Evolutionary conservation across 1,140 invertebrate genomes (phyloP).

Genomic region (Streblospio benedicti): DNA sequence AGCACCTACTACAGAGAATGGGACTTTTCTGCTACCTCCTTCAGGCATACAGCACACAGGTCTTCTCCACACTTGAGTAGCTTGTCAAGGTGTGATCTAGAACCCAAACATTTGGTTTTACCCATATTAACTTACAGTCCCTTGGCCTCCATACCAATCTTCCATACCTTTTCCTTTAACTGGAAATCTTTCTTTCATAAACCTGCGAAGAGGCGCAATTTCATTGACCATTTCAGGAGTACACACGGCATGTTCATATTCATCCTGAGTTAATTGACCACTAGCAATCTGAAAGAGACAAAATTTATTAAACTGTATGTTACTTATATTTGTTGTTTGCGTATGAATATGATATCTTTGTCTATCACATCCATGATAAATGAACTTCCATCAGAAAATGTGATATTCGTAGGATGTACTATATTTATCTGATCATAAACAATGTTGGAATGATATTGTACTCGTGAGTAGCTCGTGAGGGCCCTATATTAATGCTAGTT

Average conservation of each 20-base stretch:
- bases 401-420: background rate
- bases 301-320: background rate
- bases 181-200: constrained; percentile 15
- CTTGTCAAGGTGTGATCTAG: background rate
- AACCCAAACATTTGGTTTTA: background rate
- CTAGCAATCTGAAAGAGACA: constrained; percentile 8
- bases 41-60: background rate
- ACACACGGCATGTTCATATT: constrained; percentile 13
- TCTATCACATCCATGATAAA: background rate
- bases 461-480: too few species aligned
- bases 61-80: too few species aligned
- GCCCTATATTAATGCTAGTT: too few species aligned
- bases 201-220: constrained; percentile 8
- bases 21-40: background rate
- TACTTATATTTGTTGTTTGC: background rate
- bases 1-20: background rate
- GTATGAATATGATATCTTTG: background rate
- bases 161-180: constrained; percentile 11
- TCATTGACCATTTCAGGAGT: constrained; percentile 13
- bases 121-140: background rate
- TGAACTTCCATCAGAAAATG: background rate
- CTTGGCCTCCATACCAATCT: constrained; percentile 1
- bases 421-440: background rate
- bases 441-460: too few species aligned
- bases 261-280: constrained; percentile 8